Percentiles rank a stretch among this genome's conserved stretches.
These are phyloP conservation scores for Pyrgus malvae DNA, from an alignment of 2,888 invertebrate species.

Conservation along the genomic window DNA sequence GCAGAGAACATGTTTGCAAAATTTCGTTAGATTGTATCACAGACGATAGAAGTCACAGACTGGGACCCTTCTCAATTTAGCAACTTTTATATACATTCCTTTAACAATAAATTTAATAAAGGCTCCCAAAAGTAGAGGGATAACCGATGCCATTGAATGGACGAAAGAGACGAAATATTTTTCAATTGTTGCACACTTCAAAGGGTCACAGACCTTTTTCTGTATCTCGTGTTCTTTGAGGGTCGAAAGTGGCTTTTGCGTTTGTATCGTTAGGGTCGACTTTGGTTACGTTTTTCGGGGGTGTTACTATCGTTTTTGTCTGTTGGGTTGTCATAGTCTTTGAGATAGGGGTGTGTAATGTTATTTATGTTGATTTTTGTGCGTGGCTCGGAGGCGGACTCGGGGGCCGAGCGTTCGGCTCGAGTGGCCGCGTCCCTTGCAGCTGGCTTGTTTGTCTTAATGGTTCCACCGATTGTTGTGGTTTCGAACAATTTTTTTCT, in stretches of 20 bases:
- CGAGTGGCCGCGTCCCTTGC: constrained; percentile 63
- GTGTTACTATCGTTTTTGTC: constrained; percentile 40
- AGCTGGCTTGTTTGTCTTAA: constrained; percentile 79
- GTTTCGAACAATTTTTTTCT: constrained; percentile 38
- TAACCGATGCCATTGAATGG: constrained; percentile 64
- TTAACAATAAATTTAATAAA: constrained; percentile 81
- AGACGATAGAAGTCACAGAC: constrained; percentile 59
- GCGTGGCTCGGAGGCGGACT: constrained; percentile 70
- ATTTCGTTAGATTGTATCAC: constrained; percentile 48
- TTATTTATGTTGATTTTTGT: constrained; percentile 81
- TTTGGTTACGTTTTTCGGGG: constrained; percentile 34
- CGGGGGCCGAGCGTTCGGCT: constrained; percentile 67
- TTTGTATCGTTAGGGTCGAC: constrained; percentile 37
- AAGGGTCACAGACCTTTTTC: constrained; percentile 39
- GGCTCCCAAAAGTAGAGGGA: constrained; percentile 72
- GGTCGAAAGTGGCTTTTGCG: constrained; percentile 30
- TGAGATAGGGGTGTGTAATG: constrained; percentile 81
- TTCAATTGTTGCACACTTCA: constrained; percentile 80
- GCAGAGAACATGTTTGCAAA: constrained; percentile 59
- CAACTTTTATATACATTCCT: constrained; percentile 80
- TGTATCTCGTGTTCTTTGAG: constrained; percentile 27
- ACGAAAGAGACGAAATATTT: constrained; percentile 79
- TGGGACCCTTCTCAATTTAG: constrained; percentile 71
- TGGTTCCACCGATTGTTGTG: constrained; percentile 68
- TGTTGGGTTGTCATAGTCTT: constrained; percentile 57